Base-by-base conservation (phyloP, 2,797 vertebrate species). In the Siniperca scherzeri region DNA sequence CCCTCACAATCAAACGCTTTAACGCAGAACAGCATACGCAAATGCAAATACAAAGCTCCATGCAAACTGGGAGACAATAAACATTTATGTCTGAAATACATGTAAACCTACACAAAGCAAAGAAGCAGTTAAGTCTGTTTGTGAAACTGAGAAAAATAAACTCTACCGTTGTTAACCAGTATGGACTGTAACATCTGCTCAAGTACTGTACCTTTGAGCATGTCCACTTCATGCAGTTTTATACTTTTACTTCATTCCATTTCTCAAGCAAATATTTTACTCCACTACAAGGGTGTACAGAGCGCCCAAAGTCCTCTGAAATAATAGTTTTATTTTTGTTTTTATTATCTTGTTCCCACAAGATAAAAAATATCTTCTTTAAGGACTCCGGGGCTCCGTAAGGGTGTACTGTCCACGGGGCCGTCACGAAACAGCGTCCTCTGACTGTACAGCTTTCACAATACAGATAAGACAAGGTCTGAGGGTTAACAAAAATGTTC, bases 11-110 rank as follows among this genome's bases (percentile, higher is more conserved):
- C 27, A 82, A 77, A 80, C 4, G 48, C 40, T 69, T 27, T 80
- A 62, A 90, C 88, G 61, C 59, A 82, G 73, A 89, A 82, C 84
- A 83, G 72, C 48, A 66, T 5, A 17, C 61, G 61, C 67, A 27
- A 83, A 55, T 56, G 62, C 13, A 60, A 82, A 79, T 16, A 36
- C 55, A 48, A 11, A 64, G 48, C 70, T 81, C 61, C 67, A 36
- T 44, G 30, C 30, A 67, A 68, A 81, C 67, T 60, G 68, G 44
- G 25, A 70, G 14, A 80, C 50, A 78, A 61, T 61, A 79, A 71
- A 79, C 50, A 68, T 73, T 44, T 57, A 38, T 17, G 33, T 60
- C 22, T 40, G 4, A 25, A 8, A 61, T 40, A 36, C 4, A 25
- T 25, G 38, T 27, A 12, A 33, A 56, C 7, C 21, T 16, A 12